Conservation (phyloP, 2,113 vertebrate genomes). For the Erinaceus europaeus region DNA sequence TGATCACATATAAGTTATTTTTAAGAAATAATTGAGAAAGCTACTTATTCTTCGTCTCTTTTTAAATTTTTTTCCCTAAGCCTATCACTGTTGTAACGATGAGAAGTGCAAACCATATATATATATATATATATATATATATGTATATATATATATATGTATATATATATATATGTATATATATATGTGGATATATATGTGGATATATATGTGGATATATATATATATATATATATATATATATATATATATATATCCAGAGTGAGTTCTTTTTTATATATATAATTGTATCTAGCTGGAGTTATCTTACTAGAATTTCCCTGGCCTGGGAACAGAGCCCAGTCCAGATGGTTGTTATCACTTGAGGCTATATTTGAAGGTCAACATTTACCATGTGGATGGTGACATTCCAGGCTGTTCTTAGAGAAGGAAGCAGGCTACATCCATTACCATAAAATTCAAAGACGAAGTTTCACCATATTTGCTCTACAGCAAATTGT, state of each 20-base stretch:
- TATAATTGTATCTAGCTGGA: not conserved
- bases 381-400: conserved; percentile 24
- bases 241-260: not conserved
- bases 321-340: conserved; percentile 40
- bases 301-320: not conserved
- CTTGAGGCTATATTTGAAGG: conserved; percentile 36
- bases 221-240: not conserved
- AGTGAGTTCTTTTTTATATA: not conserved
- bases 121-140: too few species aligned
- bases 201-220: too few species aligned
- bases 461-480: not conserved
- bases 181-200: too few species aligned
- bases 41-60: too few species aligned
- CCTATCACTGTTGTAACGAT: too few species aligned
- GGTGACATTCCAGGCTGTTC: conserved; percentile 31
- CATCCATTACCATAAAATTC: not conserved
- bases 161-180: too few species aligned
- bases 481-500: conserved; percentile 22
- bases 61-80: not conserved
- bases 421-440: not conserved
- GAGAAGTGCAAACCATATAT: too few species aligned
- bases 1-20: too few species aligned
- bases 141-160: too few species aligned
- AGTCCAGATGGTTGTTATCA: conserved; percentile 52
- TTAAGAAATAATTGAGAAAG: too few species aligned